Evolutionary conservation across 2,113 vertebrate species (phyloP).

Genomic region (Melanotaenia duboulayi): DNA sequence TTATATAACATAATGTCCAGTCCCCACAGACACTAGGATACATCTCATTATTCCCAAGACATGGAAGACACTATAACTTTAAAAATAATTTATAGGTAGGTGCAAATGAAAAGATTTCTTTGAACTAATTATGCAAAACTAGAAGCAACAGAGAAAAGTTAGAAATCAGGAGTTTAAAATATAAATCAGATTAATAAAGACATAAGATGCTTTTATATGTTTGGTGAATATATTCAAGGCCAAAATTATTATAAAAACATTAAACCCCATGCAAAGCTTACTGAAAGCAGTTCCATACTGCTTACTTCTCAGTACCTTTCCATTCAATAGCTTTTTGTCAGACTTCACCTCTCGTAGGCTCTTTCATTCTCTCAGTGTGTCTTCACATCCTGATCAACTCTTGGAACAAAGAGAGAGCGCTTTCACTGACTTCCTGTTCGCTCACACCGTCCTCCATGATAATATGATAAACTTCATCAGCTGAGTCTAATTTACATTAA

Average conservation of each 20-base stretch:
- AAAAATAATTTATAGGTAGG: constrained; percentile 42
- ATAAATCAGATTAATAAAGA: constrained; percentile 7
- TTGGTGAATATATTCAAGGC: constrained; percentile 37
- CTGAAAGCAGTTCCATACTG: constrained; percentile 46
- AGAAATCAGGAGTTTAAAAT: constrained; percentile 15
- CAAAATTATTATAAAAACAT: background rate
- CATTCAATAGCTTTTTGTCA: constrained; percentile 97
- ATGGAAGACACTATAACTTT: constrained; percentile 34
- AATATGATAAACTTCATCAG: constrained; percentile 98
- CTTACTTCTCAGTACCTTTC: constrained; percentile 94
- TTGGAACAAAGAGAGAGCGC: constrained; percentile 96
- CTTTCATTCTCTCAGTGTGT: constrained; percentile 96
- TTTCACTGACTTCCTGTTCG: constrained; percentile 96
- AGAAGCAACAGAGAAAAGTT: constrained; percentile 27
- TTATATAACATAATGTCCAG: constrained; percentile 21
- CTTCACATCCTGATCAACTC: constrained; percentile 98
- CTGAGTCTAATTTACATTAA: constrained; percentile 72
- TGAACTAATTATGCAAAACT: constrained; percentile 34
- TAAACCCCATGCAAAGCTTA: background rate
- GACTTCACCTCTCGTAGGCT: constrained; percentile 95
- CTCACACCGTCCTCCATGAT: constrained; percentile 94
- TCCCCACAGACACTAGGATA: constrained; percentile 11
- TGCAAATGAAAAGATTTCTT: constrained; percentile 41
- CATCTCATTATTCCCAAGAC: constrained; percentile 40
- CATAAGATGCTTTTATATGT: background rate